Evolutionary conservation across 2,797 vertebrate genomes (phyloP).

Genomic region (Fringilla coelebs): DNA sequence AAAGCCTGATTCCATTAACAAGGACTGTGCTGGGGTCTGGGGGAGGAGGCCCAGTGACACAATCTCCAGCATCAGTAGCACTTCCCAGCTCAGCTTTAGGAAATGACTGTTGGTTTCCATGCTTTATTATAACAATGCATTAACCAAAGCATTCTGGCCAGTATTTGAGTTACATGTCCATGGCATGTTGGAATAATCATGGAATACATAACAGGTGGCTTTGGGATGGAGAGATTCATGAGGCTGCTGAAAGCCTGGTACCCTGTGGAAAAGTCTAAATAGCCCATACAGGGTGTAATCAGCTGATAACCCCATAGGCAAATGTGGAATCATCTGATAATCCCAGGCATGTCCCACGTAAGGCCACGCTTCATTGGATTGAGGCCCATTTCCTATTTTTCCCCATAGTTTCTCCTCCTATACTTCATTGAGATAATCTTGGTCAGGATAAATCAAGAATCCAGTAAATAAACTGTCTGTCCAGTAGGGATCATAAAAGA

Average conservation of each 20-base stretch:
- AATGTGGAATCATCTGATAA: background rate
- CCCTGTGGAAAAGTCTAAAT: background rate
- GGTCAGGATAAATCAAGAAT: constrained; percentile 92
- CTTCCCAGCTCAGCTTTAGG: background rate
- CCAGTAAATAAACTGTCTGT: constrained; percentile 97
- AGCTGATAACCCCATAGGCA: background rate
- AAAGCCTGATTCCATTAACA: background rate
- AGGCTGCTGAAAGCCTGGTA: background rate
- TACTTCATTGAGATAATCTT: constrained; percentile 79
- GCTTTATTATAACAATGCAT: background rate
- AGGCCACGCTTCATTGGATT: background rate
- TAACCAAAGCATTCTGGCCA: background rate
- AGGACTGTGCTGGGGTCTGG: background rate
- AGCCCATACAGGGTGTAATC: background rate
- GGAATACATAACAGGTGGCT: background rate
- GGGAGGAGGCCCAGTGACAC: background rate
- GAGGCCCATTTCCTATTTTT: background rate
- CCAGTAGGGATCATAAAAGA: constrained; percentile 97
- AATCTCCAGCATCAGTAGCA: background rate
- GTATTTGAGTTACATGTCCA: background rate
- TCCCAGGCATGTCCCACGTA: background rate
- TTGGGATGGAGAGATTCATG: background rate
- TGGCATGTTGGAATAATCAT: background rate
- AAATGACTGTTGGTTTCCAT: background rate
- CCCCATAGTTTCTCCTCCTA: constrained; percentile 41